Evolutionary conservation across 2,888 invertebrate genomes (phyloP).

Genomic region (Athrips mouffetella): DNA sequence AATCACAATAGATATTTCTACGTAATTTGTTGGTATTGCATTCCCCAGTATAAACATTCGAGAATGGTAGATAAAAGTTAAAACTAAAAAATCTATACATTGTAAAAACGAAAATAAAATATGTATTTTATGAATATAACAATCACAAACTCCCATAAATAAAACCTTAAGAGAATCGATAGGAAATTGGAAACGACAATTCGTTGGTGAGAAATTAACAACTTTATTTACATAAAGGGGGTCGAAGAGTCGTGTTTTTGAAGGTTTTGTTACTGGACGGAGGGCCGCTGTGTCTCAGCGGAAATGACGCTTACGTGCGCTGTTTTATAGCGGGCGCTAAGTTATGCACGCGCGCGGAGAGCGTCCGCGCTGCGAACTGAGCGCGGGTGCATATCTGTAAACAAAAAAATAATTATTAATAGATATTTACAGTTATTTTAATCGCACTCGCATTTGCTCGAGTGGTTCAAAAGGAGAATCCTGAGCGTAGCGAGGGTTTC

Average conservation of each 20-base stretch:
- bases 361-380: slow-evolving; percentile 81
- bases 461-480: too few relatives aligned
- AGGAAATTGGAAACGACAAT: slow-evolving; percentile 45
- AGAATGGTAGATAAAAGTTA: not conserved
- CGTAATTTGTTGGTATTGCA: slow-evolving; percentile 11
- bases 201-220: slow-evolving; percentile 46
- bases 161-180: slow-evolving; percentile 39
- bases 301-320: slow-evolving; percentile 18
- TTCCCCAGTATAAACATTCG: slow-evolving; percentile 13
- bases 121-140: slow-evolving; percentile 21
- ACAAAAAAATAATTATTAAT: slow-evolving; percentile 14
- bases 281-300: slow-evolving; percentile 26
- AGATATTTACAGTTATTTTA: too few relatives aligned
- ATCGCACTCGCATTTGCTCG: too few relatives aligned
- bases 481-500: too few relatives aligned
- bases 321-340: slow-evolving; percentile 49
- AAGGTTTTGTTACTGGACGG: slow-evolving; percentile 46
- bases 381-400: slow-evolving; percentile 89
- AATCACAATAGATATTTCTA: slow-evolving; percentile 6
- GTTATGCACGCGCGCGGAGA: slow-evolving; percentile 87
- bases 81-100: slow-evolving; percentile 18
- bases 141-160: slow-evolving; percentile 41
- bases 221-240: slow-evolving; percentile 60
- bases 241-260: slow-evolving; percentile 33
- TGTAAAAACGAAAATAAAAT: slow-evolving; percentile 20